phyloP scores from a whole-genome alignment of 2,113 vertebrate genomes.

The Phaethornis superciliosus region DNA sequence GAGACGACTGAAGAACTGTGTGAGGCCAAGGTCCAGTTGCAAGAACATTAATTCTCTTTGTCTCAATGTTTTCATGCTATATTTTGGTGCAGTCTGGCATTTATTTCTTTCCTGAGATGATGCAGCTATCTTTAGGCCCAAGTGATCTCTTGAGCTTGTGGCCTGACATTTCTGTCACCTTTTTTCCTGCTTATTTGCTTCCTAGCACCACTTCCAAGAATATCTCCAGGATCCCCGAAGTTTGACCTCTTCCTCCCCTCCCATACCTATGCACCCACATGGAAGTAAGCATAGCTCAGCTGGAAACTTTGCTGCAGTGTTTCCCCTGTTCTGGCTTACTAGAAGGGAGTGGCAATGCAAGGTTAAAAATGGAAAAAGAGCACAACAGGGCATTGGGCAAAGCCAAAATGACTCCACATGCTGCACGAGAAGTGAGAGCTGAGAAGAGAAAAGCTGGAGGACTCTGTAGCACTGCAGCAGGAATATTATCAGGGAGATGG shows the following conservation, averaged over 20 bases:
- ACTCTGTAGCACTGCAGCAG: neutral
- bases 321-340: neutral
- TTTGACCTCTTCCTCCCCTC: neutral
- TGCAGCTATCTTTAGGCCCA: neutral
- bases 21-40: conserved; percentile 55
- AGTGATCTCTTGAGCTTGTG: neutral
- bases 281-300: neutral
- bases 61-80: conserved; percentile 20
- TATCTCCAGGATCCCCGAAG: neutral
- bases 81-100: neutral
- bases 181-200: conserved; percentile 1
- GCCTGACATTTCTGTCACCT: conserved; percentile 41
- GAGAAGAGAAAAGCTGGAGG: neutral
- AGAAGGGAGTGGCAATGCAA: neutral
- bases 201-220: neutral
- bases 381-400: neutral
- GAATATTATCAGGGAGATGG: neutral
- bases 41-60: conserved; percentile 41
- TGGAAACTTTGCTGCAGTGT: neutral
- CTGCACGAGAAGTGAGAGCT: neutral
- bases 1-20: neutral
- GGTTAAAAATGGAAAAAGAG: neutral
- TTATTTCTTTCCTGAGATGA: conserved; percentile 8
- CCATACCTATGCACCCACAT: neutral
- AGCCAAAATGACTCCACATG: neutral